phyloP scores from a whole-genome alignment of 2,797 vertebrate genomes.

The Limnodromus scolopaceus region DNA sequence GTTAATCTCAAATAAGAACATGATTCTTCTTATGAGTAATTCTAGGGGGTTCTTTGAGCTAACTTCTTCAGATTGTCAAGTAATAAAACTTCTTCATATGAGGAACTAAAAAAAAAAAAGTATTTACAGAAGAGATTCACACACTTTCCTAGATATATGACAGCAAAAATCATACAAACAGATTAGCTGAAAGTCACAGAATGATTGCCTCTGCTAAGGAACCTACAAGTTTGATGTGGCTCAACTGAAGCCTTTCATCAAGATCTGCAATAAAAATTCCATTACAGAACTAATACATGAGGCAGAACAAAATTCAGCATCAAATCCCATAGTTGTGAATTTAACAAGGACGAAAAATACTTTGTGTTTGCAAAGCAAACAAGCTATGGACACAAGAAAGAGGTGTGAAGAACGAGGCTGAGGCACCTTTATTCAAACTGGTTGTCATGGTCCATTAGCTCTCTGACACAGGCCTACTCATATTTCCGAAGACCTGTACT shows the following conservation, averaged over 20 bases:
- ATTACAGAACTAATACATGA: not conserved
- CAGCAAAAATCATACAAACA: not conserved
- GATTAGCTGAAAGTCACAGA: not conserved
- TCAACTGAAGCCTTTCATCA: not conserved
- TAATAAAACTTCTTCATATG: not conserved
- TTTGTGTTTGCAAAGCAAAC: not conserved
- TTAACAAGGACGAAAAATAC: not conserved
- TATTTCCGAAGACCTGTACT: not conserved
- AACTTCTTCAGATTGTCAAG: not conserved
- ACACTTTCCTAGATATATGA: accelerated
- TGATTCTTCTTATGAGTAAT: not conserved
- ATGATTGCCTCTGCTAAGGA: not conserved
- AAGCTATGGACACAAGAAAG: not conserved
- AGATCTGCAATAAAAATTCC: not conserved
- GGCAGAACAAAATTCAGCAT: not conserved
- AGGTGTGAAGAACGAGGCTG: not conserved
- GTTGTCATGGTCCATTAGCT: not conserved
- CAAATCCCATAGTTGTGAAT: not conserved
- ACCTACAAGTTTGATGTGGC: not conserved
- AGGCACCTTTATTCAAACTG: not conserved
- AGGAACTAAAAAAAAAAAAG: not conserved
- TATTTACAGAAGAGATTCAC: not conserved
- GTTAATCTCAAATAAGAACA: not conserved
- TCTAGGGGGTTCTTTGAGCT: not conserved
- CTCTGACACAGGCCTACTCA: not conserved